Evolutionary conservation across 2,113 vertebrate genomes (phyloP).

Genomic region (Pica pica): DNA sequence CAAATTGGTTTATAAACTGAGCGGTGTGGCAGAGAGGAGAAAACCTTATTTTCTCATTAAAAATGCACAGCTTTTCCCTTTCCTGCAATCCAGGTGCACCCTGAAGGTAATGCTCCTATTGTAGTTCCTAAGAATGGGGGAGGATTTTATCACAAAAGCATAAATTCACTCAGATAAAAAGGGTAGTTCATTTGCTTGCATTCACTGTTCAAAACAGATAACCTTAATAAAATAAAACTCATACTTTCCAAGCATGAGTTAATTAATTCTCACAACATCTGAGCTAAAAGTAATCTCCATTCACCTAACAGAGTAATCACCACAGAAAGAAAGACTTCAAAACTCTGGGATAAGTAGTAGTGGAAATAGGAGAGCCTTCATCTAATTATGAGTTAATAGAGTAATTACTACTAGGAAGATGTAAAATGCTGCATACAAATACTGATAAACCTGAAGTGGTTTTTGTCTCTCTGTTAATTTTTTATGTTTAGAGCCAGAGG

Average conservation of each 20-base stretch:
- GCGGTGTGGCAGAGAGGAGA: not conserved
- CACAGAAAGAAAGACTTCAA: not conserved
- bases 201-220: not conserved
- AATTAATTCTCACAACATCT: not conserved
- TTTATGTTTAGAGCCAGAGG: not conserved
- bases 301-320: not conserved
- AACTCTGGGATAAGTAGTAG: not conserved
- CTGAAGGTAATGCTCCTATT: not conserved
- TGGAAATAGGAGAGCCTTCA: not conserved
- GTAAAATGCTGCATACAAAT: not conserved
- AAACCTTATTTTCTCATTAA: not conserved
- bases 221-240: not conserved
- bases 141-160: not conserved
- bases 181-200: not conserved
- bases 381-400: not conserved
- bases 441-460: not conserved
- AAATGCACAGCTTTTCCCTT: not conserved
- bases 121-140: not conserved
- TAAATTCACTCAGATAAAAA: not conserved
- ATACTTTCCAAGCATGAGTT: not conserved
- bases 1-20: not conserved
- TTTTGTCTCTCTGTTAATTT: not conserved
- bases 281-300: not conserved
- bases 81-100: not conserved
- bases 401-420: not conserved